Percentiles rank a stretch among this genome's conserved stretches.
Evolutionary conservation across 2,797 vertebrate species (phyloP).

Genomic region (Gymnopithys bicolor): DNA sequence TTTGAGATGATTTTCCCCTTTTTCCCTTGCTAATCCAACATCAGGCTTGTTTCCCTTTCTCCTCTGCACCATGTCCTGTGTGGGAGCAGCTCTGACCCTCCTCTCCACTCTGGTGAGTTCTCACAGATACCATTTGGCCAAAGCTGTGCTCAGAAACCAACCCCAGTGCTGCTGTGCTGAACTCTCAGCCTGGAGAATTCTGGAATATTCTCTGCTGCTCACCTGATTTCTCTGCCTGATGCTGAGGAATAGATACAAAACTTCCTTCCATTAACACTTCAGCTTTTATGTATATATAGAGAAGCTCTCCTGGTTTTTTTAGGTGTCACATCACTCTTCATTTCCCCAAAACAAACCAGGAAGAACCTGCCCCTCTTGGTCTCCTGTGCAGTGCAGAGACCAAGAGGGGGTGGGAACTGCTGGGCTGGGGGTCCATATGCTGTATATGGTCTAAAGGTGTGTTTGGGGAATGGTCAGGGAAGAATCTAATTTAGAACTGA

Average conservation of each 20-base stretch:
- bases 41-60: background rate
- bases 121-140: background rate
- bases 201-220: background rate
- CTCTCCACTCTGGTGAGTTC: background rate
- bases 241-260: background rate
- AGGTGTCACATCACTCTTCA: background rate
- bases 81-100: background rate
- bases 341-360: background rate
- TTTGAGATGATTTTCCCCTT: background rate
- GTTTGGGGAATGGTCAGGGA: background rate
- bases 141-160: background rate
- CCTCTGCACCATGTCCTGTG: rapidly evolving
- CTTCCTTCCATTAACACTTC: background rate
- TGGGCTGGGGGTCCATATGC: background rate
- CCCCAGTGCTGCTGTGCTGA: background rate
- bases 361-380: background rate
- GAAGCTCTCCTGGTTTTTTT: background rate
- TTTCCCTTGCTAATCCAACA: background rate
- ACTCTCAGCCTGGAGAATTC: background rate
- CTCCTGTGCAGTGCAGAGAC: background rate
- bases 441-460: background rate
- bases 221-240: background rate
- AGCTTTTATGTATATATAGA: background rate
- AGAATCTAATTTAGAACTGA: background rate
- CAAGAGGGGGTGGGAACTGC: background rate